These are phyloP conservation scores for Stenoptilia bipunctidactyla DNA, from an alignment of 2,888 invertebrate species.

Conservation along the genomic window DNA sequence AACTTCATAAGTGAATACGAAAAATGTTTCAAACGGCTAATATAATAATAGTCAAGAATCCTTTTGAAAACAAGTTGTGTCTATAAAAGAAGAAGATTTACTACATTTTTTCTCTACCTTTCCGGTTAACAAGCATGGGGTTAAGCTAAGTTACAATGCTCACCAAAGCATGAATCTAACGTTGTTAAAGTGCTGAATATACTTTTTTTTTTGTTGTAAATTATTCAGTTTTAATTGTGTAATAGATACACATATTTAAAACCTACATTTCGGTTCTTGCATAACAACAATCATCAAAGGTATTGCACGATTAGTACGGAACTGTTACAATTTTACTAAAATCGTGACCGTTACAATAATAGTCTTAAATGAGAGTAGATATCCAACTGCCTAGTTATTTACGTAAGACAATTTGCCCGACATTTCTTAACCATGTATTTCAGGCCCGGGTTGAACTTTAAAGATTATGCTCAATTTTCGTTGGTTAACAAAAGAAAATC, in stretches of 20 bases:
- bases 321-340: constrained; percentile 1
- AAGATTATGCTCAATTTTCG: neutral
- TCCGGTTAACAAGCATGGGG: too few relatives aligned
- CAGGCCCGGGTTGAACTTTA: neutral
- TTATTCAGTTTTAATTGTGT: too few relatives aligned
- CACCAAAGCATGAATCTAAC: too few relatives aligned
- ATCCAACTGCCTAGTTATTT: constrained; percentile 1
- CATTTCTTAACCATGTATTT: neutral
- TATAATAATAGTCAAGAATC: too few relatives aligned
- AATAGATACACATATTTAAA: neutral
- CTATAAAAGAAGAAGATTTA: too few relatives aligned
- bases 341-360: constrained; percentile 3
- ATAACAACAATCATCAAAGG: neutral
- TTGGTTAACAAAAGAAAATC: neutral
- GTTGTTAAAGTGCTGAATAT: too few relatives aligned
- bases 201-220: too few relatives aligned
- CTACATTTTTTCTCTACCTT: too few relatives aligned
- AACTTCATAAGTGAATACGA: too few relatives aligned
- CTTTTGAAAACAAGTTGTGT: too few relatives aligned
- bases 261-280: neutral
- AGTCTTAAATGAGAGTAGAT: neutral
- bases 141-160: too few relatives aligned
- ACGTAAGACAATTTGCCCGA: constrained; percentile 2
- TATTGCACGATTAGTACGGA: constrained; percentile 1
- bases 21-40: too few relatives aligned